Conservation (phyloP, 2,888 invertebrate genomes). For the Sycophila texana region DNA sequence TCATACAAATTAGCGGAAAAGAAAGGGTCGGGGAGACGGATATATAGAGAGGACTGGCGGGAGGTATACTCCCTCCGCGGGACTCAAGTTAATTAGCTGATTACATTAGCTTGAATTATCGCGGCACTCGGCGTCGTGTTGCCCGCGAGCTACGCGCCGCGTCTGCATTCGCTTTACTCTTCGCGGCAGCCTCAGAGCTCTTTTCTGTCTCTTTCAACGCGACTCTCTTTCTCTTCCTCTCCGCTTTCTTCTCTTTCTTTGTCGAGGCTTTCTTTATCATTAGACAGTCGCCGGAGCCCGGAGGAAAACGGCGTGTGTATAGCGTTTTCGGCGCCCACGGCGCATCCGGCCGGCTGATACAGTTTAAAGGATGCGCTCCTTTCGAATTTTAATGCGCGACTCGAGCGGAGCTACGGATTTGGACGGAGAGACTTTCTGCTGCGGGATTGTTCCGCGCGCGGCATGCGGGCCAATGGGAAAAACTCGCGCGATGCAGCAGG, state of each 20-base stretch:
- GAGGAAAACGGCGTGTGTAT: conserved; percentile 6
- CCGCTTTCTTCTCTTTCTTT: background rate
- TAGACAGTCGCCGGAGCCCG: background rate
- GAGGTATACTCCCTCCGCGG: background rate
- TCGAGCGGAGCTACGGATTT: too few relatives aligned
- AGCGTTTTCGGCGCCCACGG: background rate
- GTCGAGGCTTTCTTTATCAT: background rate
- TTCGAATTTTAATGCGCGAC: background rate
- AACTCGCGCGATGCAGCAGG: too few relatives aligned
- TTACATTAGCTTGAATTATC: conserved; percentile 54
- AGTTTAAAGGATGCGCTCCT: background rate
- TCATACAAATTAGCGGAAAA: conserved; percentile 46
- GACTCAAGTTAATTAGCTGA: conserved; percentile 52
- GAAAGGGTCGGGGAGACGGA: background rate
- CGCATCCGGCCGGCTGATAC: background rate
- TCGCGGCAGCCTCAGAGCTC: background rate
- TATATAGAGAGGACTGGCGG: background rate
- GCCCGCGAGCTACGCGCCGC: background rate
- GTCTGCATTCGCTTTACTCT: background rate
- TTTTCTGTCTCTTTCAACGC: too few relatives aligned
- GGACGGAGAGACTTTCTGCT: too few relatives aligned
- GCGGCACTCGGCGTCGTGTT: conserved; percentile 1
- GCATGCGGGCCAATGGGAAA: too few relatives aligned
- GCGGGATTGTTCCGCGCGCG: too few relatives aligned
- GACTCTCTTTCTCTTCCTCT: background rate